A percentile compares a stretch with the other conserved stretches of the same genome.
These are phyloP conservation scores for Helicorthomorpha holstii DNA, from an alignment of 1,140 invertebrate genomes.

Conservation along the genomic window DNA sequence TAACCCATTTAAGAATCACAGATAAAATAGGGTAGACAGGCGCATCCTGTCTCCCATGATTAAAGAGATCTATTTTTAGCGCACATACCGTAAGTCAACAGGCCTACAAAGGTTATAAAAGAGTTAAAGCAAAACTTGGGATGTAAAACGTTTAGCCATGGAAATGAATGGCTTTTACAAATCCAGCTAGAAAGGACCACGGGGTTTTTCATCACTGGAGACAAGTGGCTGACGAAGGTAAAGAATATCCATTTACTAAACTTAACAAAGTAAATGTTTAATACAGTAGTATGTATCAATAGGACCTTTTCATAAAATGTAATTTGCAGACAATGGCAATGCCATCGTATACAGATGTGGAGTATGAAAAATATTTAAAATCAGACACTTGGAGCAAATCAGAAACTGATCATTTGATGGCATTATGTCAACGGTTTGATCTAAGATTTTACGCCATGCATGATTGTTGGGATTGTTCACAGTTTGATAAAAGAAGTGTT, in stretches of 20 bases:
- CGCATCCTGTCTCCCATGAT: too few species aligned
- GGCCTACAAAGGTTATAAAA: slow-evolving; percentile 73
- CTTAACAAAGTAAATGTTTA: slow-evolving; percentile 69
- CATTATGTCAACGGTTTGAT: slow-evolving; percentile 74
- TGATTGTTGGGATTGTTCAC: too few species aligned
- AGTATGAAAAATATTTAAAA: slow-evolving; percentile 75
- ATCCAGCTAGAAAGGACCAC: slow-evolving; percentile 81
- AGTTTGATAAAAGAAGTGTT: slow-evolving; percentile 44
- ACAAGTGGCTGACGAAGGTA: slow-evolving; percentile 65
- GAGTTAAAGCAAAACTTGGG: slow-evolving; percentile 82
- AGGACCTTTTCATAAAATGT: neutral
- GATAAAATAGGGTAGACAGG: too few species aligned
- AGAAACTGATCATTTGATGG: slow-evolving; percentile 92
- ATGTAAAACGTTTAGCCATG: slow-evolving; percentile 85
- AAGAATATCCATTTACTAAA: slow-evolving; percentile 95
- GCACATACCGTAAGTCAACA: too few species aligned
- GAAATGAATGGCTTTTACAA: slow-evolving; percentile 92
- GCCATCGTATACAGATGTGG: slow-evolving; percentile 70
- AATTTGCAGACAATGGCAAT: slow-evolving; percentile 58
- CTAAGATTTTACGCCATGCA: slow-evolving; percentile 79
- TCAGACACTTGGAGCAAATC: slow-evolving; percentile 71
- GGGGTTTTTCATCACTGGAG: slow-evolving; percentile 78
- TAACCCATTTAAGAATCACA: too few species aligned
- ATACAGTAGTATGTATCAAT: neutral
- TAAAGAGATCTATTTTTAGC: too few species aligned